Percentiles rank a stretch among this genome's conserved stretches.
Evolutionary conservation across 2,113 vertebrate species (phyloP).

Genomic region (Arothron firmamentum): DNA sequence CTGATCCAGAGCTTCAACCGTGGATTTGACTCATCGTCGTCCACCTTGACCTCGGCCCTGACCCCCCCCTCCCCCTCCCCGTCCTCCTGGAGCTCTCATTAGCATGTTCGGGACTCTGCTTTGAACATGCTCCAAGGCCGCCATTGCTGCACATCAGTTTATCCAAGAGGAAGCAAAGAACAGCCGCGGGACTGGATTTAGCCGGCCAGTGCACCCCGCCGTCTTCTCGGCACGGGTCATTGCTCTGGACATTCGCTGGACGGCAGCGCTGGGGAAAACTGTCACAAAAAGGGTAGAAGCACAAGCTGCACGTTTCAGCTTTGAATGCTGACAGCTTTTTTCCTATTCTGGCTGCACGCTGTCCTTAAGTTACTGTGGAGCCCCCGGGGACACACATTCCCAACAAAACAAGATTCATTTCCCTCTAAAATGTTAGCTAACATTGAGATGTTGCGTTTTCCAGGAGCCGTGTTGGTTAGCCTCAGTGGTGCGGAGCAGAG

Average conservation of each 20-base stretch:
- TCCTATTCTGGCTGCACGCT: background rate
- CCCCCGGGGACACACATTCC: background rate
- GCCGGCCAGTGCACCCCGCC: conserved; percentile 33
- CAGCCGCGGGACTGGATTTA: conserved; percentile 59
- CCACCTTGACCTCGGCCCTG: conserved; percentile 33
- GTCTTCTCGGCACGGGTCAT: conserved; percentile 58
- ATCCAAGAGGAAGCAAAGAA: conserved; percentile 65
- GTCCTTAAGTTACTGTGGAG: background rate
- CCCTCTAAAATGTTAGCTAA: background rate
- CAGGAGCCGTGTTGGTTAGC: background rate
- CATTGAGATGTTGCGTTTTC: background rate
- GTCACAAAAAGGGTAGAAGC: conserved; percentile 33
- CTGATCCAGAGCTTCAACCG: background rate
- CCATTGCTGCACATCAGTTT: conserved; percentile 50
- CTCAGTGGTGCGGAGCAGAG: background rate
- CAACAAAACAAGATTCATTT: background rate
- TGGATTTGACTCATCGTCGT: conserved; percentile 20
- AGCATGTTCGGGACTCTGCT: conserved; percentile 33
- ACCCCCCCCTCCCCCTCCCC: background rate
- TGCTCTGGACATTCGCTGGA: conserved; percentile 53
- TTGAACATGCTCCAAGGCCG: conserved; percentile 43
- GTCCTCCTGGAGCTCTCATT: conserved; percentile 30
- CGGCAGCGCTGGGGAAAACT: conserved; percentile 39
- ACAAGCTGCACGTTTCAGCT: conserved; percentile 24
- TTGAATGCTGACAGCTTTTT: conserved; percentile 14